These are phyloP conservation scores for Melinaea marsaeus DNA, from an alignment of 2,888 invertebrate genomes.

Conservation along the genomic window DNA sequence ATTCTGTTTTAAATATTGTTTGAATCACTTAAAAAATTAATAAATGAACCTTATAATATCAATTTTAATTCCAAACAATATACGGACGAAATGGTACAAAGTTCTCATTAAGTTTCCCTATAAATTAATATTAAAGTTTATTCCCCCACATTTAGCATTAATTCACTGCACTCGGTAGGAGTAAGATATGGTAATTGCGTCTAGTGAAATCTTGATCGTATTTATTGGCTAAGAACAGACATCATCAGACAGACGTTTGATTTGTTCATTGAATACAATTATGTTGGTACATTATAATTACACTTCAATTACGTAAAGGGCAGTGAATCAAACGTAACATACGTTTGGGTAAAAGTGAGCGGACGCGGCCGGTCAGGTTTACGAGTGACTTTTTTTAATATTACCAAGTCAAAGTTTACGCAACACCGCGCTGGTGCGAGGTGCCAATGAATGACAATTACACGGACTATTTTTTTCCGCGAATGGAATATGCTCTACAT, in stretches of 20 bases:
- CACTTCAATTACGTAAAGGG: constrained; percentile 17
- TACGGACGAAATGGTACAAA: neutral
- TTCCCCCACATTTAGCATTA: constrained; percentile 12
- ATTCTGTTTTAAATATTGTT: too few relatives aligned
- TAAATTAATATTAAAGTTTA: constrained; percentile 15
- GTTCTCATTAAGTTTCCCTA: neutral
- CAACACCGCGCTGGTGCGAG: neutral
- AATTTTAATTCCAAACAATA: neutral
- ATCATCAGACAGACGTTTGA: constrained; percentile 13
- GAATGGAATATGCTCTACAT: too few relatives aligned
- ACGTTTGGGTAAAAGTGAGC: constrained; percentile 33
- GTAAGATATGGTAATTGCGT: constrained; percentile 14
- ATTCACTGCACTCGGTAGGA: constrained; percentile 8
- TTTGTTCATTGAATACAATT: constrained; percentile 19
- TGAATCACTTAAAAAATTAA: neutral
- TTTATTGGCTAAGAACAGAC: neutral
- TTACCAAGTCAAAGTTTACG: neutral
- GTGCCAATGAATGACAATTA: constrained; percentile 4
- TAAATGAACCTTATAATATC: neutral
- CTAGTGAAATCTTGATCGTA: constrained; percentile 5
- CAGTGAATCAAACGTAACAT: constrained; percentile 25
- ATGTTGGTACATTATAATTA: constrained; percentile 1
- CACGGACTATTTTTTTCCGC: neutral
- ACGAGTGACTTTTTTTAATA: constrained; percentile 15
- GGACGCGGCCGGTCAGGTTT: constrained; percentile 26